Conservation (phyloP, 1,140 invertebrate species). For the Drosophila nikananu region DNA sequence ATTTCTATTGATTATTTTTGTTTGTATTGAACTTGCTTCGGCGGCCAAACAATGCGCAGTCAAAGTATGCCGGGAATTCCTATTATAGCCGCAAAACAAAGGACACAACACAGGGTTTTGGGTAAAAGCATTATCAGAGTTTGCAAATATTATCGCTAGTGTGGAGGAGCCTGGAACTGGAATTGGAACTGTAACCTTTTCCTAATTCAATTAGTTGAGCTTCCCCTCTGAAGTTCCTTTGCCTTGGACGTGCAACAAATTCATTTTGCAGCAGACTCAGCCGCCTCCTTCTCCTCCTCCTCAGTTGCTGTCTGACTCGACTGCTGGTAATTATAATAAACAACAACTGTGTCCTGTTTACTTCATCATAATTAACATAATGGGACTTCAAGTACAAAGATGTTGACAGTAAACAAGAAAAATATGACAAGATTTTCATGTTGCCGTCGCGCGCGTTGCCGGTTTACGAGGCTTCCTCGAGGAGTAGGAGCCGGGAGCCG, state of each 20-base stretch:
- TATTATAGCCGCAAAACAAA: slow-evolving; percentile 65
- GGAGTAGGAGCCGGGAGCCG: neutral
- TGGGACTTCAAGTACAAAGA: slow-evolving; percentile 83
- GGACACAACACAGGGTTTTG: slow-evolving; percentile 48
- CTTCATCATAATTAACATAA: slow-evolving; percentile 84
- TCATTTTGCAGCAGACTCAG: slow-evolving; percentile 52
- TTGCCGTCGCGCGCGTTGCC: slow-evolving; percentile 57
- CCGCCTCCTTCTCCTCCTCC: neutral
- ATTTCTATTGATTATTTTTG: slow-evolving; percentile 80
- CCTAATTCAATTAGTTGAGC: slow-evolving; percentile 61
- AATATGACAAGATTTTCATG: slow-evolving; percentile 84
- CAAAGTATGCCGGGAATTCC: slow-evolving; percentile 62
- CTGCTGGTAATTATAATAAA: slow-evolving; percentile 83
- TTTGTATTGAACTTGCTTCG: slow-evolving; percentile 54
- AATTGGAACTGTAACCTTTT: neutral
- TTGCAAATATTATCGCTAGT: slow-evolving; percentile 26
- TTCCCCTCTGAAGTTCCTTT: neutral
- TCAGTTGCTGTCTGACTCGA: slow-evolving; percentile 47
- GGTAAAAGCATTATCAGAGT: slow-evolving; percentile 35
- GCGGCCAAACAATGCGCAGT: slow-evolving; percentile 51
- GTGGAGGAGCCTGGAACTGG: neutral
- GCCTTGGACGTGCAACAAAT: slow-evolving; percentile 64
- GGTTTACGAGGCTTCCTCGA: slow-evolving; percentile 52
- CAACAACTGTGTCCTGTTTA: slow-evolving; percentile 83
- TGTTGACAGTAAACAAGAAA: slow-evolving; percentile 84